Evolutionary conservation across 2,113 vertebrate species (phyloP).

Genomic region (Lutjanus erythropterus): DNA sequence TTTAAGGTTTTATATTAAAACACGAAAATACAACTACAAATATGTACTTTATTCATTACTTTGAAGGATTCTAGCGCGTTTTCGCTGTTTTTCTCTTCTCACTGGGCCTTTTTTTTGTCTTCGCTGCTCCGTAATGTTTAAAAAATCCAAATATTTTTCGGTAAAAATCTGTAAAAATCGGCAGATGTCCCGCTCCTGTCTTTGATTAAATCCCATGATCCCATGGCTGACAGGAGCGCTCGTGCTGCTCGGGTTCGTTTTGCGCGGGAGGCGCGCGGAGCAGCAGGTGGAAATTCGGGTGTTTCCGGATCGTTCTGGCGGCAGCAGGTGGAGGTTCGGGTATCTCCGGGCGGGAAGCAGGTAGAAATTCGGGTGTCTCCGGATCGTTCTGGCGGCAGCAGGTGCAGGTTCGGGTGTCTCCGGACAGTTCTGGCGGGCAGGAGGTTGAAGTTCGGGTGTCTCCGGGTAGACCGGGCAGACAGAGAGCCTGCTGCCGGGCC

Average conservation of each 20-base stretch:
- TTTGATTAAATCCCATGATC: not conserved
- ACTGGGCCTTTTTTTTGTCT: not conserved
- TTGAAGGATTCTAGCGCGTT: not conserved
- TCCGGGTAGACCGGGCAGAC: slow-evolving; percentile 11
- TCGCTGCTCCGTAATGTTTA: not conserved
- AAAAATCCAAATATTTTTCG: not conserved
- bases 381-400: no score
- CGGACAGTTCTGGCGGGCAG: no score
- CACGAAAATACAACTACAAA: no score
- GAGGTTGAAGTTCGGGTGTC: no score
- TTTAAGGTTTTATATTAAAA: no score
- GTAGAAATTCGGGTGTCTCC: no score
- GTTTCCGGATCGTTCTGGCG: not conserved
- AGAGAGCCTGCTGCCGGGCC: slow-evolving; percentile 9
- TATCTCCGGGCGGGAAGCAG: no score
- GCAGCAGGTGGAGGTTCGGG: slow-evolving; percentile 54
- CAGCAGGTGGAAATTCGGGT: slow-evolving; percentile 11
- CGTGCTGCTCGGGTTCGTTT: slow-evolving; percentile 4
- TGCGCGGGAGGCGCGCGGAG: not conserved
- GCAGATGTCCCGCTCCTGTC: rapidly evolving
- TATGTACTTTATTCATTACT: not conserved
- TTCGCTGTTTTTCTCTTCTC: not conserved
- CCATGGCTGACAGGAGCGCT: slow-evolving; percentile 5
- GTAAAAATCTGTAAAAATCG: not conserved
- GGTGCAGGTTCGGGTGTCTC: no score